phyloP scores from a whole-genome alignment of 2,888 invertebrate species.

The Muschampia plurimacula region DNA sequence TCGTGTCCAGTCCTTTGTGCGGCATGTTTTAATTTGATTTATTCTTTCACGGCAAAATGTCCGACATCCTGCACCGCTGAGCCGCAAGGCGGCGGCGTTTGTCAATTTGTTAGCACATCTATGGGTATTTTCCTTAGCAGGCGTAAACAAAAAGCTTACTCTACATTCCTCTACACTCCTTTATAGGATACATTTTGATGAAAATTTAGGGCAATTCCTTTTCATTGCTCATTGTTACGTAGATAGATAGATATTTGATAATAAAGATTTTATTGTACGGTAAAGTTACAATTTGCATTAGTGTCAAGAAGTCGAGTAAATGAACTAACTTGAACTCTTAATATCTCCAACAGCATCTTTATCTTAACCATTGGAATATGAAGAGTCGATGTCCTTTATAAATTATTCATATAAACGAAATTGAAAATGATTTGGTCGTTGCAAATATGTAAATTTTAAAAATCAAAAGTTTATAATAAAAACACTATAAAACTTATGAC shows the following conservation, averaged over 20 bases:
- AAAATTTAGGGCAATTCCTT: conserved; percentile 52
- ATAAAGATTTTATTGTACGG: neutral
- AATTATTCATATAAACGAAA: conserved; percentile 37
- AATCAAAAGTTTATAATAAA: conserved; percentile 4
- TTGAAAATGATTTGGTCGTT: conserved; percentile 24
- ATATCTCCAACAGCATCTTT: neutral
- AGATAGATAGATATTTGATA: conserved; percentile 40
- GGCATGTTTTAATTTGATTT: conserved; percentile 82
- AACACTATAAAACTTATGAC: neutral
- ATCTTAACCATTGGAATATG: neutral
- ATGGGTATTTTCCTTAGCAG: conserved; percentile 73
- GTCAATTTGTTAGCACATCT: conserved; percentile 80
- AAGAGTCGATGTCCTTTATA: conserved; percentile 37
- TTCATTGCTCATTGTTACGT: conserved; percentile 47
- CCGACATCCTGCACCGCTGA: conserved; percentile 73
- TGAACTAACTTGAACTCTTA: neutral
- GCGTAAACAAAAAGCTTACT: conserved; percentile 68
- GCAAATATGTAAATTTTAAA: conserved; percentile 25
- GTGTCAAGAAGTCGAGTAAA: neutral
- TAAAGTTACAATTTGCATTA: neutral
- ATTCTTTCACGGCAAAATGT: conserved; percentile 78
- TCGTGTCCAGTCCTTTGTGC: conserved; percentile 79
- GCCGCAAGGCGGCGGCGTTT: conserved; percentile 69
- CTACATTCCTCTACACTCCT: conserved; percentile 56
- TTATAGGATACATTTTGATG: conserved; percentile 41